Conservation (phyloP, 2,113 vertebrate genomes). For the Oncorhynchus masou region DNA sequence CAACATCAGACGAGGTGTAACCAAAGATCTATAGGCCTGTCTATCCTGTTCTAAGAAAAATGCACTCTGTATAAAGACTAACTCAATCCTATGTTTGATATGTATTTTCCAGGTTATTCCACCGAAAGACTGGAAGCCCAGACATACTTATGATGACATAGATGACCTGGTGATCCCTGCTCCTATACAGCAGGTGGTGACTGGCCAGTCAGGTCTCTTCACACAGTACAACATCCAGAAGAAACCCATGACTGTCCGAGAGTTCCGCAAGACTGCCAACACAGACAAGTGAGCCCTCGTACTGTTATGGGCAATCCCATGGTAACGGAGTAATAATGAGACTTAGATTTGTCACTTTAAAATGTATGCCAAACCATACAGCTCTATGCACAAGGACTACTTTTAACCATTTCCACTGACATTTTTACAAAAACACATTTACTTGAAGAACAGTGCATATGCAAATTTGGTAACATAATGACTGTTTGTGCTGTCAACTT, state of each 20-base stretch:
- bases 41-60: too few species aligned
- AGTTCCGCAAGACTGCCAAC: conserved; percentile 90
- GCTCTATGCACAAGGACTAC: too few species aligned
- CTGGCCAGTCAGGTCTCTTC: conserved; percentile 95
- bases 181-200: conserved; percentile 97
- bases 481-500: too few species aligned
- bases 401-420: too few species aligned
- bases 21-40: neutral
- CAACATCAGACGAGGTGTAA: neutral
- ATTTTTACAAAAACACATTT: too few species aligned
- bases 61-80: neutral
- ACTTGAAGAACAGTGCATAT: too few species aligned
- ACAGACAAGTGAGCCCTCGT: conserved; percentile 84
- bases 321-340: too few species aligned
- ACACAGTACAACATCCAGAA: conserved; percentile 99
- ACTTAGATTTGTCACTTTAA: too few species aligned
- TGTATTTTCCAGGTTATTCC: conserved; percentile 82
- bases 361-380: too few species aligned
- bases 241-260: conserved; percentile 93
- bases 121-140: conserved; percentile 92
- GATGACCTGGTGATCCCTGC: conserved; percentile 92
- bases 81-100: neutral
- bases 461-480: too few species aligned
- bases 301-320: too few species aligned
- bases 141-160: conserved; percentile 87